phyloP scores from a whole-genome alignment of 1,140 invertebrate genomes.

The Yoshiicerus persimilis region DNA sequence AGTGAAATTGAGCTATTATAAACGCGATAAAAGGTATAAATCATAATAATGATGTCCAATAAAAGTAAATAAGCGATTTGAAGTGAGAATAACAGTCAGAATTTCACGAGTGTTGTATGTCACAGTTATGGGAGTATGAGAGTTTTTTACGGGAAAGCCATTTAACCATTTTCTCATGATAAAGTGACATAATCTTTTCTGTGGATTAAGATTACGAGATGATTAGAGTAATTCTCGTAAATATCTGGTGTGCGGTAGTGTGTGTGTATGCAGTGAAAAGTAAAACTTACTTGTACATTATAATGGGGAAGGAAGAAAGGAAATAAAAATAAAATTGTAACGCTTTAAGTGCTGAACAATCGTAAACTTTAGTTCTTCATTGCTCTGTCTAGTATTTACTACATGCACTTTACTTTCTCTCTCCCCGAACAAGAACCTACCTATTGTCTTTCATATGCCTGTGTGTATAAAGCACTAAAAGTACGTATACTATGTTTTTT shows the following conservation, averaged over 20 bases:
- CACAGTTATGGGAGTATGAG: background rate
- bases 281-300: background rate
- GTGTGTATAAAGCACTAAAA: background rate
- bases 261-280: background rate
- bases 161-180: background rate
- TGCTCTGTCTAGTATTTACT: conserved; percentile 7
- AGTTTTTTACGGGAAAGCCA: background rate
- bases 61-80: background rate
- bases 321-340: conserved; percentile 4
- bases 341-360: conserved; percentile 3
- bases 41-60: background rate
- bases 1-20: background rate
- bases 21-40: background rate
- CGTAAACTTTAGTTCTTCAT: conserved; percentile 1
- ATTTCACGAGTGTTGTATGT: no score
- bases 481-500: background rate
- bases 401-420: background rate
- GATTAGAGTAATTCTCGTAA: conserved; percentile 1
- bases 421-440: background rate
- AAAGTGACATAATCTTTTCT: background rate
- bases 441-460: background rate
- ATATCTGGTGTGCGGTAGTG: background rate
- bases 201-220: background rate
- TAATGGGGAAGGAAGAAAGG: background rate
- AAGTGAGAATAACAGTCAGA: no score